Evolutionary conservation across 2,113 vertebrate species (phyloP).

Genomic region (Brachionichthys hirsutus): DNA sequence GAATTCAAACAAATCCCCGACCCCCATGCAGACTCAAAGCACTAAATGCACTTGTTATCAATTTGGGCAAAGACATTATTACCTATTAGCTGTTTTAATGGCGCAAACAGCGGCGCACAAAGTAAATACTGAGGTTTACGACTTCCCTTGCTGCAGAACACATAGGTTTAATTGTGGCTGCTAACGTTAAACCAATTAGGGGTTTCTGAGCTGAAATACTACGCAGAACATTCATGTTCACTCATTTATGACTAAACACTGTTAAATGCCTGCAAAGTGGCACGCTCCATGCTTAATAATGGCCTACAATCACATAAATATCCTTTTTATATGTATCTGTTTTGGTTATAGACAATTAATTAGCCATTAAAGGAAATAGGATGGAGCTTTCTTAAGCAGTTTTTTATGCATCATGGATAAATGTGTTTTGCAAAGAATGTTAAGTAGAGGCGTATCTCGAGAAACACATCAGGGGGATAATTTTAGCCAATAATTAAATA

Average conservation of each 20-base stretch:
- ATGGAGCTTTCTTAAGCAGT: neutral
- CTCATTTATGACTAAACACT: constrained; percentile 62
- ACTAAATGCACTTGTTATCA: constrained; percentile 75
- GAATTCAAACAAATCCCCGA: constrained; percentile 52
- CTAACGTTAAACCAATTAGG: constrained; percentile 83
- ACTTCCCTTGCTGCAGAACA: constrained; percentile 76
- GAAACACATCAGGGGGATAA: neutral
- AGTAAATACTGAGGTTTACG: constrained; percentile 81
- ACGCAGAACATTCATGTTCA: constrained; percentile 41
- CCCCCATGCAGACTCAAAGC: constrained; percentile 59
- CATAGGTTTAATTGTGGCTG: constrained; percentile 74
- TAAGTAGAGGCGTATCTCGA: constrained; percentile 2
- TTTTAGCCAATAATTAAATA: neutral
- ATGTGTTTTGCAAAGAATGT: neutral
- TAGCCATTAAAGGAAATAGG: constrained; percentile 37
- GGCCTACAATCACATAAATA: constrained; percentile 58
- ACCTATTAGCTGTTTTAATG: constrained; percentile 74
- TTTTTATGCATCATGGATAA: constrained; percentile 7
- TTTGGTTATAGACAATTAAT: constrained; percentile 68
- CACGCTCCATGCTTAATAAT: constrained; percentile 64
- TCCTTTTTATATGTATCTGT: constrained; percentile 52
- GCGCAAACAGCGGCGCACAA: constrained; percentile 66
- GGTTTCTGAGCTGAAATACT: constrained; percentile 78
- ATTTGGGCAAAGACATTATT: constrained; percentile 77
- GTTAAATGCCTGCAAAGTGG: constrained; percentile 13